These are phyloP conservation scores for Chaetophractus vellerosus DNA, from an alignment of 2,797 vertebrate species.

Conservation along the genomic window DNA sequence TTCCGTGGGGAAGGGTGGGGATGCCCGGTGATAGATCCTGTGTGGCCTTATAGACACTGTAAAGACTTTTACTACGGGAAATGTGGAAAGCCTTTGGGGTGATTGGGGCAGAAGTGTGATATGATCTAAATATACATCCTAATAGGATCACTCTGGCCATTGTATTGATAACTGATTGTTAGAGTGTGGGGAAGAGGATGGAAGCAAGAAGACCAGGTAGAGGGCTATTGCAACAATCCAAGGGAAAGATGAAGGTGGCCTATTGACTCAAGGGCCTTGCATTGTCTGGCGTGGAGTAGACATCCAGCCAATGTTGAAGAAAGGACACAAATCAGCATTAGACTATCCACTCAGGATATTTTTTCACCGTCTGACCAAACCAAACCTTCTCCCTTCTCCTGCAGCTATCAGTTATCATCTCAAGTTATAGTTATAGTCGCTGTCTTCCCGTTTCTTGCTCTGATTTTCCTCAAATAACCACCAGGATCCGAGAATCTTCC, in stretches of 20 bases:
- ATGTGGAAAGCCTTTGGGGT: background rate
- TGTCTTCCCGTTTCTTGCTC: background rate
- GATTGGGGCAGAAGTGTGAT: background rate
- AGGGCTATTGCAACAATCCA: background rate
- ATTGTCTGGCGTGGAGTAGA: background rate
- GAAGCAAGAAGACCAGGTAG: background rate
- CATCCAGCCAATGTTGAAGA: background rate
- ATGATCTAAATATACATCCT: background rate
- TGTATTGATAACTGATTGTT: background rate
- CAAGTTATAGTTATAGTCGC: background rate
- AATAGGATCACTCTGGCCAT: background rate
- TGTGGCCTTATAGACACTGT: background rate
- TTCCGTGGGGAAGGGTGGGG: fast-evolving
- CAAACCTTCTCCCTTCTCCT: background rate
- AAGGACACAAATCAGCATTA: background rate
- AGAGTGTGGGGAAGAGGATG: background rate
- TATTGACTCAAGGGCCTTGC: background rate
- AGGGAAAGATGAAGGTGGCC: background rate
- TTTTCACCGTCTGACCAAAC: background rate
- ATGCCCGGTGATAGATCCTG: background rate
- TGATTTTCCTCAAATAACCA: background rate
- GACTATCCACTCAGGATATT: background rate
- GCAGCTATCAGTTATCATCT: background rate
- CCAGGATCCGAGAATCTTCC: background rate
- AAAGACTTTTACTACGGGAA: background rate